These are phyloP conservation scores for Myotis myotis DNA, from an alignment of 2,797 vertebrate species.

Conservation along the genomic window DNA sequence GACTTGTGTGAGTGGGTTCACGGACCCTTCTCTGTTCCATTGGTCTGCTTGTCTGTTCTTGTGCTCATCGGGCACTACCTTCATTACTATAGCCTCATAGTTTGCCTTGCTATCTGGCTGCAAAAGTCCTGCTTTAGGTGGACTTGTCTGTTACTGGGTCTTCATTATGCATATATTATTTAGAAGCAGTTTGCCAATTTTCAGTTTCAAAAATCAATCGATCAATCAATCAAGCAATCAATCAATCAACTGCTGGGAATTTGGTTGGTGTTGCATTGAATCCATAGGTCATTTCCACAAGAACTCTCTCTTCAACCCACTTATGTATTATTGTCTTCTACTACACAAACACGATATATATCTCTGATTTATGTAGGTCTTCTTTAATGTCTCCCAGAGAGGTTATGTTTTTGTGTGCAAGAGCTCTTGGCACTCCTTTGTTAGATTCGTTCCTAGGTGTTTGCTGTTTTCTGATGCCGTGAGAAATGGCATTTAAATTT, in stretches of 20 bases:
- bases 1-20: not conserved
- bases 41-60: not conserved
- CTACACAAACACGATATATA: not conserved
- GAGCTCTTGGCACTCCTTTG: not conserved
- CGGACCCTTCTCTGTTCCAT: not conserved
- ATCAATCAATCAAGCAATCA: no score
- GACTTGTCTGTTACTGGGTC: no score
- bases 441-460: not conserved
- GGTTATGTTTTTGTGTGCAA: not conserved
- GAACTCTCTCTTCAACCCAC: not conserved
- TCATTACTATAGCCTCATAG: not conserved
- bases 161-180: no score
- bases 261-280: not conserved
- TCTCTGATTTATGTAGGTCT: not conserved
- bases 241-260: not conserved
- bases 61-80: not conserved
- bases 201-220: not conserved
- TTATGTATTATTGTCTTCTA: not conserved
- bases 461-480: not conserved
- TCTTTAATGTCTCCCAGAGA: not conserved
- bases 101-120: not conserved
- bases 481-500: not conserved
- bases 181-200: no score
- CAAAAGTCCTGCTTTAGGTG: not conserved
- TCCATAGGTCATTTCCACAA: not conserved